Base-by-base conservation (phyloP, 2,888 invertebrate species). In the Drosophila prolongata region DNA sequence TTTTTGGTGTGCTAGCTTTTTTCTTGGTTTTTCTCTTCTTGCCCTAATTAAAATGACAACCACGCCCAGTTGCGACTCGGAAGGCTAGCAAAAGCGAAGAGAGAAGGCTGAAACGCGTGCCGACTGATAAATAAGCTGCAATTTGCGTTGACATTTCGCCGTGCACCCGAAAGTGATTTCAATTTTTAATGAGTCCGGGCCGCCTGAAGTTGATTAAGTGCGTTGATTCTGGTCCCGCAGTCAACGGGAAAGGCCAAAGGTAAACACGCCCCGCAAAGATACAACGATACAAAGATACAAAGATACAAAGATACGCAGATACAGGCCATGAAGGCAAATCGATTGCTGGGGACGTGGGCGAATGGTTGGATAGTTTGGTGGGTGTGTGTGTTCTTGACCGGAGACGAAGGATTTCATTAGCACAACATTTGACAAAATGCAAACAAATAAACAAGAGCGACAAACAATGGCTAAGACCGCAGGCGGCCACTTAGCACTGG, bases 121-220 rank as follows among this genome's bases (percentile, higher is more conserved):
- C 44, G 74, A 76, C 82, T 87, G 87, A 90, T 73, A 85, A 90
- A 90, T 87, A 87, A 86, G 86, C 78, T 82, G 84, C 79, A 80
- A 90, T 90, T 90, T 90, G 75, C 78, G 89, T 86, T 90, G 90
- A 88, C 89, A 86, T 88, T 88, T 82, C 76, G 54, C 70, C 73
- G 77, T 78, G 77, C 52, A 71, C 65, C 62, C 70, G 55, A 81
- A 84, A 87, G 80, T 81, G 80, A 89, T 90, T 90, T 90, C 78
- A 84, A 90, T 81, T 90, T 90, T 87, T 89, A 90, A 89, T 90
- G 84, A 90, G 82, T 81, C 76, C 60, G 70, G 77, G 73, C 58
- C 60, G 76, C 72, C 56, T 66, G 71, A 75, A 75, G 75, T 66
- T 86, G 87, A 88, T 88, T 77, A 83, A 88, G 71, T 80, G 78